Base-by-base conservation (phyloP, 2,797 vertebrate genomes). In the Enteromius trimaculatus region DNA sequence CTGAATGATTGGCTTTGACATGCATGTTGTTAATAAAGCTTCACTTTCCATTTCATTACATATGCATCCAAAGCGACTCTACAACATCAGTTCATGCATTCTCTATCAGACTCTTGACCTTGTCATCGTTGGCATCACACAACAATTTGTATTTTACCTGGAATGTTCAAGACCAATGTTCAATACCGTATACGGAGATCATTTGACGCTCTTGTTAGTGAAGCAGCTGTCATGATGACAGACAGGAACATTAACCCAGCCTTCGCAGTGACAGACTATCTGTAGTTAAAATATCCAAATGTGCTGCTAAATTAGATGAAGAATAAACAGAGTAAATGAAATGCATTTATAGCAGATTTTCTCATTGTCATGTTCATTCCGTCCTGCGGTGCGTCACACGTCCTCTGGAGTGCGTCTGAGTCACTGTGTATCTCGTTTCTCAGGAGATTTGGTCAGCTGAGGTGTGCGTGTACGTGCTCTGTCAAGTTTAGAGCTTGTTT, bases 401-500 rank as follows among this genome's bases (percentile, higher is more conserved):
- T 70, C 6, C 53, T 71, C 66, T 70, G 10, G 34, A 58, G 49
- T 58, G 51, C 69, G 34, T 70, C 44, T 71, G 66, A 80, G 23
- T 70, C 53, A 6, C 16, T 70, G 26, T 71, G 37, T 47, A 75
- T 75, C 51, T 58, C 1, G 39, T 76, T 39, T 23, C 21, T 58
- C 7, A 4, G 17, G 60, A 3, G 39, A 34, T 31, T 51, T 55
- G 79, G 51, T 80, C 79, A 80, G 49, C 37, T 44, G 17, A 77
- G 75, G 19, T 84, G 68, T 76, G 47, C 23, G 60, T 23, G 47
- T 62, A 72, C 58, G 72, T 39, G 26, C 60, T 64, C 60, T 79
- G 26, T 79, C 79, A 65, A 55, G 44, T 81, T 79, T 64, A 68
- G 37, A 74, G 72, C 68, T 42, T 82, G 82, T 66, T 76, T 85